phyloP scores from a whole-genome alignment of 2,113 vertebrate species.

The Promerops cafer region DNA sequence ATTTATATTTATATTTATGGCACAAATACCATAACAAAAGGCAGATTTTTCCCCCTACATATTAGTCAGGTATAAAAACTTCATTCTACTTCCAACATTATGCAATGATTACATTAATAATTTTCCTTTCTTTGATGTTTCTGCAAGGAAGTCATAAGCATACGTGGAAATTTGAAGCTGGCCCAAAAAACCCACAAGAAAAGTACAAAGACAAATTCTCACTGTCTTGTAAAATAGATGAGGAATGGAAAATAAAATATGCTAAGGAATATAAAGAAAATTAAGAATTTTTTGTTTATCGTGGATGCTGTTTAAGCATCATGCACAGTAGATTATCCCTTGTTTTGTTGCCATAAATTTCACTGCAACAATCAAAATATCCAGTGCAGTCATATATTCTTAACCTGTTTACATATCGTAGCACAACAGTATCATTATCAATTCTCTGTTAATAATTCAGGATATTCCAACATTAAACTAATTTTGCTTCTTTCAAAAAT shows the following conservation, averaged over 20 bases:
- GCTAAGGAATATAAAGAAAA: neutral
- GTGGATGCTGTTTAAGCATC: neutral
- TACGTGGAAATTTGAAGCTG: neutral
- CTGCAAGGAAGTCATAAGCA: neutral
- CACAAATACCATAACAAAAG: accelerated
- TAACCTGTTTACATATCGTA: neutral
- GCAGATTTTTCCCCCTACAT: neutral
- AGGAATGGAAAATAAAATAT: neutral
- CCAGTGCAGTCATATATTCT: neutral
- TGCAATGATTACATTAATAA: neutral
- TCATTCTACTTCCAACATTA: neutral
- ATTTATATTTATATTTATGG: too few species aligned
- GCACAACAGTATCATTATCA: neutral
- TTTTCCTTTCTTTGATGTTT: neutral
- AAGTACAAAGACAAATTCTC: neutral
- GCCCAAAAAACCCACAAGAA: neutral
- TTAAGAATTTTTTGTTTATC: neutral
- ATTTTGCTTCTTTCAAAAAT: neutral
- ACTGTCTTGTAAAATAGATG: neutral
- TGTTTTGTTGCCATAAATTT: neutral
- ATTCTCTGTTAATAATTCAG: neutral
- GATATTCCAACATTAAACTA: neutral
- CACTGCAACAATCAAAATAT: neutral
- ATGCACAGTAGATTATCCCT: neutral
- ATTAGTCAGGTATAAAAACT: neutral